Conservation (phyloP, 2,888 invertebrate species). For the Selenia dentaria region DNA sequence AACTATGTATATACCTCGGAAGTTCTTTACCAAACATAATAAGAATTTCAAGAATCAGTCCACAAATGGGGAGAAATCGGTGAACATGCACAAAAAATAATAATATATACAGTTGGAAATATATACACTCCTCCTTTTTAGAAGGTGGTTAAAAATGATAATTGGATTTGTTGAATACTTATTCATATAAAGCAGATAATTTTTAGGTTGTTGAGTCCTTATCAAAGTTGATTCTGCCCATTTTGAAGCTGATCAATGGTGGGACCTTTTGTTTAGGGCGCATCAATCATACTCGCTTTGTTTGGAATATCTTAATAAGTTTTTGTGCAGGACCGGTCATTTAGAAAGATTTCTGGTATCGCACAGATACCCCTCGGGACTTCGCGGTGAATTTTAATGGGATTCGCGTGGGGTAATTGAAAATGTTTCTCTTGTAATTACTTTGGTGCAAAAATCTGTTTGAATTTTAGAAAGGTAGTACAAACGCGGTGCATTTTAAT, state of each 20-base stretch:
- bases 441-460: constrained; percentile 2
- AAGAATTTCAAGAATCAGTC: too few species aligned
- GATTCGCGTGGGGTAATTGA: constrained; percentile 49
- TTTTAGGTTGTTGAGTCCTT: constrained; percentile 6
- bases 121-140: too few species aligned
- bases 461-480: not conserved
- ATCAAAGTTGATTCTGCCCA: constrained; percentile 45
- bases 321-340: constrained; percentile 78
- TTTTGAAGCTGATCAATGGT: constrained; percentile 43
- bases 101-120: too few species aligned
- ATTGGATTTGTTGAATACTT: too few species aligned
- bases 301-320: constrained; percentile 81
- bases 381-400: constrained; percentile 61
- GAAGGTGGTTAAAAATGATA: too few species aligned
- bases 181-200: too few species aligned
- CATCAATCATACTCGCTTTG: constrained; percentile 78
- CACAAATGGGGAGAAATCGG: too few species aligned
- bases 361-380: constrained; percentile 47
- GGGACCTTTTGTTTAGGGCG: constrained; percentile 70
- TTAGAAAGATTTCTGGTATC: constrained; percentile 76
- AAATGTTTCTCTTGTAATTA: constrained; percentile 31
- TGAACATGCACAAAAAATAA: too few species aligned
- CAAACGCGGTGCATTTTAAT: too few species aligned
- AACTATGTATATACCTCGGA: too few species aligned
- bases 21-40: too few species aligned